phyloP scores from a whole-genome alignment of 2,113 vertebrate species.

The Phrynosoma blainvillii region DNA sequence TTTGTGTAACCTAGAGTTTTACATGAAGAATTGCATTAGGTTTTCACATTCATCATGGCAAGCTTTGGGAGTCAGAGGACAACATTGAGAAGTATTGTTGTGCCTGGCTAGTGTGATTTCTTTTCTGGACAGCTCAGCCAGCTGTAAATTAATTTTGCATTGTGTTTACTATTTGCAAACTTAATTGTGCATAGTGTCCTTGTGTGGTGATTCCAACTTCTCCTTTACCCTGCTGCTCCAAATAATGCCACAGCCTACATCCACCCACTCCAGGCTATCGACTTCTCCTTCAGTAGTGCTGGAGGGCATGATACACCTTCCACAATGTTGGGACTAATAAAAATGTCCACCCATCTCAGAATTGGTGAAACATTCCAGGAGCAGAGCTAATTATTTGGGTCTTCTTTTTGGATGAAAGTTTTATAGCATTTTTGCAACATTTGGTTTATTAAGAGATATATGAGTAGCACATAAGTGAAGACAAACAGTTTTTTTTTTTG shows the following conservation, averaged over 20 bases:
- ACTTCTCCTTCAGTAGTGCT: neutral
- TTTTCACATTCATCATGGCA: neutral
- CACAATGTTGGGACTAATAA: neutral
- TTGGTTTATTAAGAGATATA: neutral
- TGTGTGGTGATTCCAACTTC: neutral
- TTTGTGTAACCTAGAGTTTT: neutral
- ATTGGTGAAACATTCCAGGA: neutral
- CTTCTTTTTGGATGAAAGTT: neutral
- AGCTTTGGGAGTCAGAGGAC: neutral
- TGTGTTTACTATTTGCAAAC: neutral
- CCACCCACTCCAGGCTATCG: neutral
- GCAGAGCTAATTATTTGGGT: neutral
- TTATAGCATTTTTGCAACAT: neutral
- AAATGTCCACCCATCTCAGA: neutral
- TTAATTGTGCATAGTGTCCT: slow-evolving; percentile 4
- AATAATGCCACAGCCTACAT: neutral
- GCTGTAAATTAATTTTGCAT: slow-evolving; percentile 11
- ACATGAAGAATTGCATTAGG: no score
- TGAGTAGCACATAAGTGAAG: neutral
- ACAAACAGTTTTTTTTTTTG: neutral
- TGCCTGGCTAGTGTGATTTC: neutral
- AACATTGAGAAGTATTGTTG: neutral
- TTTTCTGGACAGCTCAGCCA: neutral
- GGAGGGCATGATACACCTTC: neutral
- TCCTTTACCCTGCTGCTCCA: neutral